Evolutionary conservation across 2,113 vertebrate genomes (phyloP).

Genomic region (Coptodon bakossiorum): DNA sequence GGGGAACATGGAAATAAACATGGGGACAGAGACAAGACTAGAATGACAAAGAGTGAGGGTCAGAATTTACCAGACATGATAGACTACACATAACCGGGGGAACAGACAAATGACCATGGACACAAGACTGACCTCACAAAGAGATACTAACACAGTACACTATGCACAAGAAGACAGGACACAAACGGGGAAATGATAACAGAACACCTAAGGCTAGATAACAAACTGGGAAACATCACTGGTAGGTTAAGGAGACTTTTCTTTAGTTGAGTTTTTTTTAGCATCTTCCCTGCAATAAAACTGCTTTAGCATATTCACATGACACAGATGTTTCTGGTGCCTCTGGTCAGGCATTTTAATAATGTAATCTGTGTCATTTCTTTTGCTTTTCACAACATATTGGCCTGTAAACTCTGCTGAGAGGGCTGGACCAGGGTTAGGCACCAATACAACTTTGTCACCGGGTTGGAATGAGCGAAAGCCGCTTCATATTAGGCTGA

Average conservation of each 20-base stretch:
- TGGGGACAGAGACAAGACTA: neutral
- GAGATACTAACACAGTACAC: neutral
- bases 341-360: accelerated
- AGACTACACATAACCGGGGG: neutral
- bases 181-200: neutral
- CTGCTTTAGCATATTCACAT: neutral
- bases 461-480: accelerated
- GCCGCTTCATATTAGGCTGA: neutral
- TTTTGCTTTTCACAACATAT: neutral
- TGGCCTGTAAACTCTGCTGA: neutral
- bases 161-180: neutral
- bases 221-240: neutral
- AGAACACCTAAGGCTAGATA: neutral
- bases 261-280: neutral
- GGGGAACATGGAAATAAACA: neutral
- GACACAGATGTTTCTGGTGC: neutral
- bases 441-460: neutral
- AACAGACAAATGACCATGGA: neutral
- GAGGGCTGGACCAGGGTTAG: neutral
- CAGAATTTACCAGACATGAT: neutral
- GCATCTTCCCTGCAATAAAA: neutral
- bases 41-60: neutral
- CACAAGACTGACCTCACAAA: neutral
- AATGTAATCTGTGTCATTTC: neutral
- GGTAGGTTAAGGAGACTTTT: accelerated